Conservation (phyloP, 2,113 vertebrate genomes). For the Aleadryas rufinucha region DNA sequence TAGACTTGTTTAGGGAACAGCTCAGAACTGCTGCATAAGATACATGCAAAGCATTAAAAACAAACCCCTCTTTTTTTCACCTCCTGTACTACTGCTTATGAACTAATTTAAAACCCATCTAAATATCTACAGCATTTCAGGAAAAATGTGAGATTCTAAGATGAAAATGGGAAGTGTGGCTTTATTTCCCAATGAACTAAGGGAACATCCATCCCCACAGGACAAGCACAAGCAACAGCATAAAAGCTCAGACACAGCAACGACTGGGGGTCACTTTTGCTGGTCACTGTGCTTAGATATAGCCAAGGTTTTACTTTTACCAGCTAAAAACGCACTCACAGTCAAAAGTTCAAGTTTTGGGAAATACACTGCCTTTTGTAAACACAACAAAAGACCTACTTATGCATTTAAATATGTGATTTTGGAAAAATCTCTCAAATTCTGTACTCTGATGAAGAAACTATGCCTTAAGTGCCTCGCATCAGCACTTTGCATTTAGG, state of each 20-base stretch:
- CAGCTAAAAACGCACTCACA: not conserved
- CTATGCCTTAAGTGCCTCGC: rapidly evolving
- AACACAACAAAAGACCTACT: not conserved
- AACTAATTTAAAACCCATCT: not conserved
- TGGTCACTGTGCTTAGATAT: not conserved
- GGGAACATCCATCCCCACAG: not conserved
- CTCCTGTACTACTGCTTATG: not conserved
- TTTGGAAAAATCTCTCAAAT: not conserved
- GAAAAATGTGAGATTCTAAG: not conserved
- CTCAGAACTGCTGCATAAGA: not conserved
- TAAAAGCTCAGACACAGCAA: not conserved
- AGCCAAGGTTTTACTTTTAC: not conserved
- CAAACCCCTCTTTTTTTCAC: rapidly evolving
- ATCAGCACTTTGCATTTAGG: not conserved
- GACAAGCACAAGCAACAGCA: not conserved
- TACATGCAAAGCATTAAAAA: not conserved
- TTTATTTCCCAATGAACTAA: not conserved
- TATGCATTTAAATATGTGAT: not conserved
- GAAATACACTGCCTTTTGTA: not conserved
- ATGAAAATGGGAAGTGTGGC: not conserved
- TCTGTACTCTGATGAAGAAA: not conserved
- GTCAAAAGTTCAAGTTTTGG: not conserved
- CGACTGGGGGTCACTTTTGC: not conserved
- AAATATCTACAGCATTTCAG: not conserved
- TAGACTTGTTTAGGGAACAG: not conserved